These are phyloP conservation scores for Aleiodes leptofemur DNA, from an alignment of 2,888 invertebrate genomes.

Conservation along the genomic window DNA sequence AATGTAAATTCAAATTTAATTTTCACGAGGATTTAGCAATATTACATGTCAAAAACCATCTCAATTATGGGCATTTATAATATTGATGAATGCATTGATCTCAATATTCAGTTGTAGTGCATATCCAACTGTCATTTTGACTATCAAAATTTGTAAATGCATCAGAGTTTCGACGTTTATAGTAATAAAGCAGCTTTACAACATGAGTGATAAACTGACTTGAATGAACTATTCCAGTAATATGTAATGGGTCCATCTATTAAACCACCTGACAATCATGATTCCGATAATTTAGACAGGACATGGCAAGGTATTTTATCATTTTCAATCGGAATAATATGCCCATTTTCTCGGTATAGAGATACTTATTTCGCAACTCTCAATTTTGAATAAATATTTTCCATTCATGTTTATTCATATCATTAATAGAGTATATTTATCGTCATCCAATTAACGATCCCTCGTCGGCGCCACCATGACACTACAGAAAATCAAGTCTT, in stretches of 20 bases:
- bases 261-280: slow-evolving; percentile 32
- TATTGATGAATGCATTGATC: slow-evolving; percentile 68
- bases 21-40: neutral
- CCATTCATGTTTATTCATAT: too few relatives aligned
- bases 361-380: slow-evolving; percentile 56
- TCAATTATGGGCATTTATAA: slow-evolving; percentile 66
- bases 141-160: slow-evolving; percentile 7
- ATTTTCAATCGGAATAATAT: too few relatives aligned
- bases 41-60: slow-evolving; percentile 58
- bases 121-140: slow-evolving; percentile 22
- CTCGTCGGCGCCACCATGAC: slow-evolving; percentile 6
- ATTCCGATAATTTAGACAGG: neutral
- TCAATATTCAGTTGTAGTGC: neutral
- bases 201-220: neutral
- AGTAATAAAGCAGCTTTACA: neutral
- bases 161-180: neutral
- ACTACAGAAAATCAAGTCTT: slow-evolving; percentile 42
- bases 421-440: too few relatives aligned
- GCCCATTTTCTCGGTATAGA: too few relatives aligned
- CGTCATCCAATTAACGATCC: too few relatives aligned
- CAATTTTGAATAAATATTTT: slow-evolving; percentile 12
- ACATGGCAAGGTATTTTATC: too few relatives aligned
- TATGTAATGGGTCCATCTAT: slow-evolving; percentile 18
- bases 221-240: slow-evolving; percentile 7
- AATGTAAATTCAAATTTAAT: neutral